These are phyloP conservation scores for Phallusia fumigata DNA, from an alignment of 23 tunicate genomes.

Conservation along the genomic window DNA sequence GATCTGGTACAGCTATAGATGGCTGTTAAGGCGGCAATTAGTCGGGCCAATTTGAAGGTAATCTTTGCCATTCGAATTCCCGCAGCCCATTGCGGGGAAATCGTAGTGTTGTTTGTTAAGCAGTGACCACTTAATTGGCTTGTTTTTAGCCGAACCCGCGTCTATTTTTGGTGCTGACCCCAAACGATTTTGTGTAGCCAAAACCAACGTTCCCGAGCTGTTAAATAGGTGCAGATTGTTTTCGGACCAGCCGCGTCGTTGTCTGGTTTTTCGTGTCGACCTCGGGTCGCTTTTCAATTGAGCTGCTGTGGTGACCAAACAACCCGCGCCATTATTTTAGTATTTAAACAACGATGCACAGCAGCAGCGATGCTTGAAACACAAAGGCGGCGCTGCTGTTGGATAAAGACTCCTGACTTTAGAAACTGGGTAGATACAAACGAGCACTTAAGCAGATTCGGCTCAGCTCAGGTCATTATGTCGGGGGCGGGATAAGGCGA, in stretches of 20 bases:
- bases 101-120: not conserved
- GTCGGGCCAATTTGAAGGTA: not conserved
- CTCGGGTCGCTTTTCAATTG: not conserved
- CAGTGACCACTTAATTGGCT: not conserved
- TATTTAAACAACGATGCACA: not conserved
- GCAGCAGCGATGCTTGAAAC: not conserved
- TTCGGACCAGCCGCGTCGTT: no score
- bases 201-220: not conserved
- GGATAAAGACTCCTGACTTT: not conserved
- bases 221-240: not conserved
- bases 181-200: not conserved
- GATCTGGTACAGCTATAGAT: not conserved
- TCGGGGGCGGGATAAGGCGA: slow-evolving; percentile 1
- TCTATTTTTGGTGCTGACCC: not conserved
- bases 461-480: not conserved
- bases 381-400: not conserved
- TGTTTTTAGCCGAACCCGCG: not conserved
- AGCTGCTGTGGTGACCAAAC: not conserved
- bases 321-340: not conserved
- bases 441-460: not conserved
- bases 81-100: not conserved
- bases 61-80: not conserved
- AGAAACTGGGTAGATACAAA: not conserved
- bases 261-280: not conserved
- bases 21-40: not conserved